phyloP scores from a whole-genome alignment of 2,113 vertebrate species.

The Microtus montanus region DNA sequence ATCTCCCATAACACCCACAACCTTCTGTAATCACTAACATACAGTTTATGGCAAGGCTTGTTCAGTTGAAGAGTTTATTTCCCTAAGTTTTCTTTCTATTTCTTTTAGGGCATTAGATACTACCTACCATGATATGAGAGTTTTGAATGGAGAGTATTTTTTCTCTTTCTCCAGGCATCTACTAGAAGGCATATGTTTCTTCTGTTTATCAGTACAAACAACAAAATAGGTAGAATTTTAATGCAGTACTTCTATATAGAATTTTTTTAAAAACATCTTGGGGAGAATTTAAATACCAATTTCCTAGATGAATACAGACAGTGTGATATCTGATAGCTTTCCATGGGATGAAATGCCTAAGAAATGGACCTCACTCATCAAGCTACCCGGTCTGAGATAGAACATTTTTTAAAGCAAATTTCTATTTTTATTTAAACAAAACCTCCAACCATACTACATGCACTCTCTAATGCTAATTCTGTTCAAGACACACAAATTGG shows the following conservation, averaged over 20 bases:
- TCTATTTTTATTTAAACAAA: neutral
- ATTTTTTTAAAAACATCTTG: conserved; percentile 39
- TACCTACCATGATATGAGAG: neutral
- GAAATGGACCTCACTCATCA: conserved; percentile 45
- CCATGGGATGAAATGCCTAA: neutral
- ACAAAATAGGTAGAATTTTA: conserved; percentile 34
- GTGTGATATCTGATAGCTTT: conserved; percentile 31
- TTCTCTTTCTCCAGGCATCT: neutral
- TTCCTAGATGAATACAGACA: conserved; percentile 15
- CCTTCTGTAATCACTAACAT: neutral
- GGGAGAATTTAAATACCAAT: neutral
- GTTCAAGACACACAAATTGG: neutral
- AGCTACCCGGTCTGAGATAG: neutral
- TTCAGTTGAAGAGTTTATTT: neutral
- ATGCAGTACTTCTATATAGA: conserved; percentile 14
- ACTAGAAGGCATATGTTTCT: conserved; percentile 26
- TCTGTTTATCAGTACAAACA: conserved; percentile 24
- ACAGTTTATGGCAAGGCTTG: neutral
- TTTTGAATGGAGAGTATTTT: neutral
- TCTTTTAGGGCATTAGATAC: neutral
- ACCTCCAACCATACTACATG: neutral
- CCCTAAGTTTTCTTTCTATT: neutral
- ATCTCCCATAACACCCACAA: neutral
- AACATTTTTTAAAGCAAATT: conserved; percentile 18
- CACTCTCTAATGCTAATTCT: neutral